These are phyloP conservation scores for Halcyon senegalensis DNA, from an alignment of 2,113 vertebrate species.

Conservation along the genomic window DNA sequence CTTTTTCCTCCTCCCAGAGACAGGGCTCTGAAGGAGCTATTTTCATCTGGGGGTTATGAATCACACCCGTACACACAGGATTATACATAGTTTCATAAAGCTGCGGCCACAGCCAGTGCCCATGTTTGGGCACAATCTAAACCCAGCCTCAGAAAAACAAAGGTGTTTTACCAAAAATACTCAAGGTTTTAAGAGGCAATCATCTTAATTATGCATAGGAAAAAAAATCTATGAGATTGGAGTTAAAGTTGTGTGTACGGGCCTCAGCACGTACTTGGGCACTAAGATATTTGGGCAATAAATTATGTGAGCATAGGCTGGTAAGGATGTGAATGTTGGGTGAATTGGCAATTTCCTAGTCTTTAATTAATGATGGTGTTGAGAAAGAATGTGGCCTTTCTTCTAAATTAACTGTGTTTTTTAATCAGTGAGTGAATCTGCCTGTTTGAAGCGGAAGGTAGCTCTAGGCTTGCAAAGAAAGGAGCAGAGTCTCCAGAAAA, in stretches of 20 bases:
- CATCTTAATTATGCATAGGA: conserved; percentile 55
- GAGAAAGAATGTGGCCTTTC: conserved; percentile 66
- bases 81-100: conserved; percentile 10
- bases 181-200: conserved; percentile 56
- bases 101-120: background rate
- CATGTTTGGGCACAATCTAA: conserved; percentile 28
- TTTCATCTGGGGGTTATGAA: conserved; percentile 49
- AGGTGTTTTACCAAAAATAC: conserved; percentile 58
- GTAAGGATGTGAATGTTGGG: conserved; percentile 54
- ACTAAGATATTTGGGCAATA: conserved; percentile 57
- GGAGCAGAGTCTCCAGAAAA: background rate
- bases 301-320: conserved; percentile 47
- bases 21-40: background rate
- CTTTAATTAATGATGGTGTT: conserved; percentile 67
- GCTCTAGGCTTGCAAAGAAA: conserved; percentile 48
- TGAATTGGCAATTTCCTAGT: conserved; percentile 70
- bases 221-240: conserved; percentile 44
- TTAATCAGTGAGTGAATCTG: conserved; percentile 54
- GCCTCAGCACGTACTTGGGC: conserved; percentile 47
- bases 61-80: background rate
- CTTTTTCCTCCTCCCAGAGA: background rate
- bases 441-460: conserved; percentile 31
- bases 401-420: conserved; percentile 65
- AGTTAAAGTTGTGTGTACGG: conserved; percentile 19
- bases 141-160: conserved; percentile 41